phyloP scores from a whole-genome alignment of 2,113 vertebrate species.

The Hippolais icterina region DNA sequence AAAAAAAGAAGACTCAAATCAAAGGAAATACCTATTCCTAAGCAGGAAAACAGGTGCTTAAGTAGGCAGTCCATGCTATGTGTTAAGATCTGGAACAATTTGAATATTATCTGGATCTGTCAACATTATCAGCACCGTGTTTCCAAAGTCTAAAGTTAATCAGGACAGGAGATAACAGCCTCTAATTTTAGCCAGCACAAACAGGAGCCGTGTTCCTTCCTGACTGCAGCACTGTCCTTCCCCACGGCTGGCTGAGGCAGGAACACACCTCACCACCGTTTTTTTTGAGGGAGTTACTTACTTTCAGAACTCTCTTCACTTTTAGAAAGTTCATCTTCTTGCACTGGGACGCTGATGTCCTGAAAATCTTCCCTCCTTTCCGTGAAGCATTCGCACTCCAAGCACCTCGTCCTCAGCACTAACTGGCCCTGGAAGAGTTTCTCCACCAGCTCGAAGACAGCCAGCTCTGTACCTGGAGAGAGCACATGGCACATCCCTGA shows the following conservation, averaged over 20 bases:
- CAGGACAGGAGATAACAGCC: neutral
- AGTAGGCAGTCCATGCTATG: neutral
- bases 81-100: neutral
- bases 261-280: neutral
- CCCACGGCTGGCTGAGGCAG: neutral
- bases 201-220: neutral
- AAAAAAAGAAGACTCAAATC: neutral
- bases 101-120: neutral
- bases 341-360: slow-evolving; percentile 96
- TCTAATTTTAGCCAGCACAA: neutral
- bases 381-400: slow-evolving; percentile 96
- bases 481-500: neutral
- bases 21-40: neutral
- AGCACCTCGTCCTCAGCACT: slow-evolving; percentile 91
- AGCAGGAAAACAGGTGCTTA: neutral
- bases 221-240: neutral
- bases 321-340: slow-evolving; percentile 87
- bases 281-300: slow-evolving; percentile 41
- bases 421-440: slow-evolving; percentile 93
- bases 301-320: slow-evolving; percentile 83
- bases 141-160: slow-evolving; percentile 44
- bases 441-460: slow-evolving; percentile 88
- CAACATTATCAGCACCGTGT: neutral
- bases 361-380: slow-evolving; percentile 96
- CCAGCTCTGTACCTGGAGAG: slow-evolving; percentile 68